A percentile compares a stretch with the other conserved stretches of the same genome.
Conservation (phyloP, 1,140 invertebrate genomes). For the Ruditapes philippinarum region DNA sequence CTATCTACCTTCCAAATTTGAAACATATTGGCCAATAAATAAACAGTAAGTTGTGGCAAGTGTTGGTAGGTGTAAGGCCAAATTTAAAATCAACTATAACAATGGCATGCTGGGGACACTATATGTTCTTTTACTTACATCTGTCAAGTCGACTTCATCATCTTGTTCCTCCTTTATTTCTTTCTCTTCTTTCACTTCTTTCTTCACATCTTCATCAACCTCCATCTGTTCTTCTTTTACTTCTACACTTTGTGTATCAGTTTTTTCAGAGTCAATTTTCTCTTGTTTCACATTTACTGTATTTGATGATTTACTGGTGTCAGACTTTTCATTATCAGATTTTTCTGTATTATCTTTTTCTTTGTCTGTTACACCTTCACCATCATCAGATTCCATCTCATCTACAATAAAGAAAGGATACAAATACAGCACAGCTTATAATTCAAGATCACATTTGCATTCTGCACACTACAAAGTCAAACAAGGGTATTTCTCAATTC, state of each 20-base stretch:
- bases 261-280: constrained; percentile 28
- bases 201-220: constrained; percentile 47
- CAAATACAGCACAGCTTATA: too few species aligned
- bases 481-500: too few species aligned
- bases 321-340: constrained; percentile 44
- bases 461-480: too few species aligned
- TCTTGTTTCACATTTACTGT: constrained; percentile 36
- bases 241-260: constrained; percentile 84
- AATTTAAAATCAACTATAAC: too few species aligned
- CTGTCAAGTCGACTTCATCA: constrained; percentile 71
- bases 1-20: too few species aligned
- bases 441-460: too few species aligned
- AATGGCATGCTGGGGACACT: too few species aligned
- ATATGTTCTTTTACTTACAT: constrained; percentile 71
- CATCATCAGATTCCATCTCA: constrained; percentile 65
- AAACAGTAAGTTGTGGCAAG: too few species aligned
- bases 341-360: constrained; percentile 70
- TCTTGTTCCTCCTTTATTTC: constrained; percentile 59
- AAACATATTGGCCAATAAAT: too few species aligned
- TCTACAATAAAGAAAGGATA: too few species aligned
- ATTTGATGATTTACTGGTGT: constrained; percentile 1
- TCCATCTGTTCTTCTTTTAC: constrained; percentile 87
- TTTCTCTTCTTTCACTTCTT: constrained; percentile 59
- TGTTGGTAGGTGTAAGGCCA: too few species aligned
- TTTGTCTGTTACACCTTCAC: constrained; percentile 39